Percentiles rank a stretch among this genome's conserved stretches.
Conservation (phyloP, 2,797 vertebrate species). For the Anniella stebbinsi region DNA sequence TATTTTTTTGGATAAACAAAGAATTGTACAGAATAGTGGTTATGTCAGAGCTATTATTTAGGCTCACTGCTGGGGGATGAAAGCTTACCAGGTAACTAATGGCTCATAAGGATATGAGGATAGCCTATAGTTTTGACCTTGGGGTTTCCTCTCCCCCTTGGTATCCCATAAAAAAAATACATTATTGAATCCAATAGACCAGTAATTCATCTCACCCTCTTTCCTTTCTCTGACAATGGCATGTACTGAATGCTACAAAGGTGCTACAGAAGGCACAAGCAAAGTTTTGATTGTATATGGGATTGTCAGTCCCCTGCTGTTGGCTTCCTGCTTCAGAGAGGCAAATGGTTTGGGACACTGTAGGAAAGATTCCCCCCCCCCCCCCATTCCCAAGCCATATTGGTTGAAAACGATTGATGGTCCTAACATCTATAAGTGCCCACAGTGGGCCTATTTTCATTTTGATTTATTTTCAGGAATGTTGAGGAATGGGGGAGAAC, state of each 20-base stretch:
- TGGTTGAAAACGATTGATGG: conserved; percentile 15
- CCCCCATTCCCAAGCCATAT: neutral
- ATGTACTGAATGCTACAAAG: neutral
- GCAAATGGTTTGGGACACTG: neutral
- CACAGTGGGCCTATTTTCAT: conserved; percentile 22
- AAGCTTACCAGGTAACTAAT: neutral
- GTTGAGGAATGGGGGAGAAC: neutral
- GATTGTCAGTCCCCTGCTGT: neutral
- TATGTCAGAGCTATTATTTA: neutral
- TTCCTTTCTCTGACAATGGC: neutral
- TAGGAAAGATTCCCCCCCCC: neutral
- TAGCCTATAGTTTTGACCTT: conserved; percentile 18
- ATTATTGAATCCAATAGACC: conserved; percentile 10
- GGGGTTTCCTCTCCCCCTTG: neutral
- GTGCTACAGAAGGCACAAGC: neutral
- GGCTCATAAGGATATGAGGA: neutral
- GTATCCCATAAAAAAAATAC: neutral
- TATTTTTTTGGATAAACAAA: conserved; percentile 18
- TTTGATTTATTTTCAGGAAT: conserved; percentile 26
- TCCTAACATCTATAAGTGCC: conserved; percentile 1
- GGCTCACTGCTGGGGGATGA: neutral
- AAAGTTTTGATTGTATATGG: conserved; percentile 7
- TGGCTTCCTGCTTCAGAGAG: conserved; percentile 16
- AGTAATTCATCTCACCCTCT: neutral
- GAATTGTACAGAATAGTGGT: neutral